Evolutionary conservation across 2,888 invertebrate species (phyloP).

Genomic region (Xestia c-nigrum): DNA sequence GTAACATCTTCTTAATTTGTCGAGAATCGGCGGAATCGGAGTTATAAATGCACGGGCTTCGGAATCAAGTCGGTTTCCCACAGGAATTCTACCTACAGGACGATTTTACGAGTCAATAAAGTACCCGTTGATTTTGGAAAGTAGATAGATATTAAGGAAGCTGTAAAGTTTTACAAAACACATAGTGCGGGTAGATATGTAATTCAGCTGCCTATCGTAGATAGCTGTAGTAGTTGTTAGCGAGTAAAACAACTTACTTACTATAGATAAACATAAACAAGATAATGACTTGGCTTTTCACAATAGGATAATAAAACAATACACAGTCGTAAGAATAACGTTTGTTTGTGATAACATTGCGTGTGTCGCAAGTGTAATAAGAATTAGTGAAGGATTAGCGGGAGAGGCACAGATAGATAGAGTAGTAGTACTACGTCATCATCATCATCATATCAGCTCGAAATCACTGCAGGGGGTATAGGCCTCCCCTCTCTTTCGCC

Average conservation of each 20-base stretch:
- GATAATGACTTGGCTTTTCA: background rate
- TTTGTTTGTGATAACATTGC: conserved; percentile 9
- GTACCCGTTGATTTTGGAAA: background rate
- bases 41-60: too few relatives aligned
- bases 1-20: background rate
- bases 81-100: background rate
- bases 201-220: background rate
- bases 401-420: too few relatives aligned
- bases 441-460: too few relatives aligned
- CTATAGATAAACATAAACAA: conserved; percentile 2
- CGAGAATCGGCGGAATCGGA: background rate
- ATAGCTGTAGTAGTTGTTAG: background rate
- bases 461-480: too few relatives aligned
- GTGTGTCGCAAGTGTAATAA: conserved; percentile 2
- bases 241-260: conserved; percentile 1
- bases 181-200: background rate
- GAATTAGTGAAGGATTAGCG: background rate
- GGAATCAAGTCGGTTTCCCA: background rate
- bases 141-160: background rate
- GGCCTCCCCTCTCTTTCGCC: too few relatives aligned
- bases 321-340: background rate
- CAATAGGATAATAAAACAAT: background rate
- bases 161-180: background rate
- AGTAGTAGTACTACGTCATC: background rate
- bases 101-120: background rate